A percentile compares a stretch with the other conserved stretches of the same genome.
These are phyloP conservation scores for Microplitis mediator DNA, from an alignment of 1,140 invertebrate genomes.

Conservation along the genomic window DNA sequence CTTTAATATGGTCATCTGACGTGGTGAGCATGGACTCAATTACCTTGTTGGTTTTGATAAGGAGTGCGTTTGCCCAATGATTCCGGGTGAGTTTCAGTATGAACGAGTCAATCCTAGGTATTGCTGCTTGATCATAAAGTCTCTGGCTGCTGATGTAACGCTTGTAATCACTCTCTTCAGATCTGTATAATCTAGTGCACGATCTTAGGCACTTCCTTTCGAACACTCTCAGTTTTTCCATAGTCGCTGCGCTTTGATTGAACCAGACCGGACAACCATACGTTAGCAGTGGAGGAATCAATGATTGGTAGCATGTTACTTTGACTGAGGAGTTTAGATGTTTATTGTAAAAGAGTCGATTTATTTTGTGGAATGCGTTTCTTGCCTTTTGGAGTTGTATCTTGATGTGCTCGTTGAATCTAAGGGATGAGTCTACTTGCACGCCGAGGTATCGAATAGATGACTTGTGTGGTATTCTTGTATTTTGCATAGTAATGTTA, in stretches of 20 bases:
- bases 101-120: slow-evolving; percentile 27
- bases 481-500: neutral
- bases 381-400: slow-evolving; percentile 20
- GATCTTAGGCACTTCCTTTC: slow-evolving; percentile 34
- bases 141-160: slow-evolving; percentile 17
- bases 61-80: slow-evolving; percentile 17
- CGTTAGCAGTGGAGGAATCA: slow-evolving; percentile 32
- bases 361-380: slow-evolving; percentile 10
- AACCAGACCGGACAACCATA: slow-evolving; percentile 32
- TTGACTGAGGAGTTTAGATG: slow-evolving; percentile 10
- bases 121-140: slow-evolving; percentile 16
- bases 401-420: slow-evolving; percentile 6
- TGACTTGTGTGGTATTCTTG: slow-evolving; percentile 10
- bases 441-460: slow-evolving; percentile 22
- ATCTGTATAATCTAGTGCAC: slow-evolving; percentile 20
- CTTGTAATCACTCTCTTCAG: slow-evolving; percentile 1
- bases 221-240: slow-evolving; percentile 24
- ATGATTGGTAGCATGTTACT: slow-evolving; percentile 8
- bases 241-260: neutral
- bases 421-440: neutral
- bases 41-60: no score
- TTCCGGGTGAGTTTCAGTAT: slow-evolving; percentile 28
- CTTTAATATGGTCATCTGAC: no score
- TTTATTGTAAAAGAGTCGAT: no score
- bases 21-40: no score